Evolutionary conservation across 1,140 invertebrate species (phyloP).

Genomic region (Drosophila repletoides): DNA sequence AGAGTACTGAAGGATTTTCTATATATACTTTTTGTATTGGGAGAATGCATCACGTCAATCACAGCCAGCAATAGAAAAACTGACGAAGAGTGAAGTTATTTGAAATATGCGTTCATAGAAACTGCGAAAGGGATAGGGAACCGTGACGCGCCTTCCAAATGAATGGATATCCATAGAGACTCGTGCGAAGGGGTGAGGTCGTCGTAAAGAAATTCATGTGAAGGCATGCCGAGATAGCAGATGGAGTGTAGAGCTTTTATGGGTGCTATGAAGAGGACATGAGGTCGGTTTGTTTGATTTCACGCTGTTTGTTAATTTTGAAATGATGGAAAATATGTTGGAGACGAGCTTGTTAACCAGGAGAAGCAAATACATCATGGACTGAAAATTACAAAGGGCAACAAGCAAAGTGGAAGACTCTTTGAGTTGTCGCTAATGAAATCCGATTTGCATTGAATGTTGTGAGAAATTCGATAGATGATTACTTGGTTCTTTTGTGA

Average conservation of each 20-base stretch:
- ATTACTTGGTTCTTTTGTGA: slow-evolving; percentile 4
- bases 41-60: slow-evolving; percentile 48
- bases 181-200: background rate
- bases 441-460: slow-evolving; percentile 65
- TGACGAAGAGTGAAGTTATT: slow-evolving; percentile 38
- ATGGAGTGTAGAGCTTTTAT: background rate
- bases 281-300: slow-evolving; percentile 66
- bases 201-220: slow-evolving; percentile 25
- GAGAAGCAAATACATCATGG: slow-evolving; percentile 7
- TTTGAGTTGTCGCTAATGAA: slow-evolving; percentile 72
- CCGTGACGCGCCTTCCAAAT: slow-evolving; percentile 47
- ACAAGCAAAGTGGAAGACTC: slow-evolving; percentile 52
- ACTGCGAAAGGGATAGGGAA: background rate
- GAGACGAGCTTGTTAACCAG: slow-evolving; percentile 51
- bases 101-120: slow-evolving; percentile 24
- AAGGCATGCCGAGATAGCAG: slow-evolving; percentile 39
- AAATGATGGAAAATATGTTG: slow-evolving; percentile 38
- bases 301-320: slow-evolving; percentile 65
- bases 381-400: slow-evolving; percentile 41
- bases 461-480: background rate
- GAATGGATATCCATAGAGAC: slow-evolving; percentile 43
- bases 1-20: slow-evolving; percentile 18
- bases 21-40: too few relatives aligned
- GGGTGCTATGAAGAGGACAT: background rate
- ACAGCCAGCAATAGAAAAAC: slow-evolving; percentile 14